Base-by-base conservation (phyloP, 1,140 invertebrate genomes). In the Magallana ariakensis region DNA sequence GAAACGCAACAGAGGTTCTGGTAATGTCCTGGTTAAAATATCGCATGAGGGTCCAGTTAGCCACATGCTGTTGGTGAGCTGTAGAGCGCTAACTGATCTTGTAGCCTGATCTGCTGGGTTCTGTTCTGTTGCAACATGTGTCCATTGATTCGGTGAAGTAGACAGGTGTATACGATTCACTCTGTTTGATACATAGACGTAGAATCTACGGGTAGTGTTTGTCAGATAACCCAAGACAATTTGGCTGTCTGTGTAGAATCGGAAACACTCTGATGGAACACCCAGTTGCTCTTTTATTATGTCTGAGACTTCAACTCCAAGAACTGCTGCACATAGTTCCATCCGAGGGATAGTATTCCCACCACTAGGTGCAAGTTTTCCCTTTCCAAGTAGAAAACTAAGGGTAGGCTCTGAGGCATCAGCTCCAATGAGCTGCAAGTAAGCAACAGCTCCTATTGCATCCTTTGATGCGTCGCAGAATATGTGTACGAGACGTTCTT, bases 401-500 rank as follows among this genome's bases (percentile, higher is more conserved):
- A 85, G 15, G 16, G 22, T 8, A 46, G 22, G 9, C 4, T 16
- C 62, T 46, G 82, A 1, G 33, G 87, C 33, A 0, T 87, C 84
- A 26, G 22, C 26, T 83, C 54, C 33, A 5, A 33, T 9, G 4
- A 46, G n/a, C 15, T 54, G 60, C 53, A 88, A 15, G 58, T 87
- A 87, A 7, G 86, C 80, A 6, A 87, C 86, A 53, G 86, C 85
- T 9, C 80, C 60, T 55, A 90, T 88, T 33, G 86, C 88, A 6
- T 82, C 80, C 54, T 87, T 84, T 9, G 88, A 89, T 15, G 89
- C 87, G 80, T 90, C 88, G 10, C 46, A 87, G 81, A 87, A 89
- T 26, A 84, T 54, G 56, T 89, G 88, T 4, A 89, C n/a, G 62
- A 89, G 85, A 80, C 5, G 1, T 11, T 19, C 94, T 92, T 87